Evolutionary conservation across 23 tunicate species (phyloP), one percentile per base, ranked within the genome.

Genomic region (Oikopleura albicans): DNA sequence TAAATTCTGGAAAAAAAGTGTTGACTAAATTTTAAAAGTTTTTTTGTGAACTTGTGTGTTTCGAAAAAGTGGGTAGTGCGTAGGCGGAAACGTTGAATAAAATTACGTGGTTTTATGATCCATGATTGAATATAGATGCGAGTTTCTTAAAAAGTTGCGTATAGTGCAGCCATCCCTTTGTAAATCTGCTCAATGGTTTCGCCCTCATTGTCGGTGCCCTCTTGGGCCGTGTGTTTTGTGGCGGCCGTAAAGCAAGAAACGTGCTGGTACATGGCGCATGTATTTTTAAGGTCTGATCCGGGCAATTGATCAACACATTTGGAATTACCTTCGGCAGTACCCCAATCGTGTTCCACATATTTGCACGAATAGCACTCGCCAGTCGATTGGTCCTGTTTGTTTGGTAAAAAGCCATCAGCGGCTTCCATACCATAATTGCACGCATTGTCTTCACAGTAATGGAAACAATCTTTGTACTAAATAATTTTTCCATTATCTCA

Each of bases 391-490:
- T 49, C 63, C 12, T 49, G 16, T 8, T 22, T 22, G 22, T 22
- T 49, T 49, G 63, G 63, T 49, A 49, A 49, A 49, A 49, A 49
- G 12, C 22, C 16, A 49, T 49, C 37, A 16, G 79, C 79, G 37
- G 2, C 79, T 22, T 16, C 35, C 79, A 71, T 71, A 12, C 31
- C 79, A 16, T 71, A 22, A 71, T 71, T 71, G 37, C 79, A 71
- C 28, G 34, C 79, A 71, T 71, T 71, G 37, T 29, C 79, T 29
- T 31, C 37, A 29, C 79, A 71, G 79, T 71, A 16, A 37, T 29
- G 4, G 79, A 71, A 71, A 29, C 79, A 71, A 71, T 71, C 79
- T 71, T 71, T 71, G 79, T 49, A 49, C 63, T 49, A 49, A 49
- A 49, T 49, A 12, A 49, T 49, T 49, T 49, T 49, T n/a, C n/a